These are phyloP conservation scores for Xenopus tropicalis DNA, from an alignment of 2,113 vertebrate genomes.

Conservation along the genomic window UCB_Xtro_10.0 CM004448.2:63070501-63071000, in stretches of 20 bases:
- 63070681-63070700: conserved; percentile 3
- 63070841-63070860: too few relatives aligned
- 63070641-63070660: conserved; percentile 45
- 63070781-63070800: too few relatives aligned
- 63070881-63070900: too few relatives aligned
- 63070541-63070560: background rate
- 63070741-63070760: background rate
- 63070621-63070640: conserved; percentile 50
- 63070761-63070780: too few relatives aligned
- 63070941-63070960: too few relatives aligned
- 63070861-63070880: too few relatives aligned
- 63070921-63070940: too few relatives aligned
- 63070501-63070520: background rate
- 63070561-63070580: conserved; percentile 36
- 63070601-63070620: conserved; percentile 53
- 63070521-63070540: background rate
- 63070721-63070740: conserved; percentile 2
- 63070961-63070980: too few relatives aligned
- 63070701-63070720: background rate
- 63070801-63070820: too few relatives aligned
- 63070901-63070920: too few relatives aligned
- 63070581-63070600: conserved; percentile 48
- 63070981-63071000: too few relatives aligned
- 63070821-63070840: too few relatives aligned
- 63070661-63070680: conserved; percentile 1